Conservation (phyloP, 1,140 invertebrate genomes). For the Helicoverpa zea region DNA sequence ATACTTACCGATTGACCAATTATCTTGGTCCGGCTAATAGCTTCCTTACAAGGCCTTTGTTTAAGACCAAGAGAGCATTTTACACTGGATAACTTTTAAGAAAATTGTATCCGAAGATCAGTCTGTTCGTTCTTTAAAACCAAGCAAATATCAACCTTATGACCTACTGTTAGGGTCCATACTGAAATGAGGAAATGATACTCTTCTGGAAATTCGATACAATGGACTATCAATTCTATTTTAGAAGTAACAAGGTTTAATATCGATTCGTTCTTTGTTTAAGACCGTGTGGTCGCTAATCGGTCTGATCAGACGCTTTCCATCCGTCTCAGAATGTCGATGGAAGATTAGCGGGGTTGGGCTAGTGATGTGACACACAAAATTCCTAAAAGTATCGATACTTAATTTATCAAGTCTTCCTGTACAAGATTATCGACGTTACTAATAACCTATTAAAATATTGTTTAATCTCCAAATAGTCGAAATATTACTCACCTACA, state of each 20-base stretch:
- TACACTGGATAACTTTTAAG: slow-evolving; percentile 29
- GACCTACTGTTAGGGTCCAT: not conserved
- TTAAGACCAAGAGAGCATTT: slow-evolving; percentile 10
- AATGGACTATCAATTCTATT: slow-evolving; percentile 13
- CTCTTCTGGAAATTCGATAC: not conserved
- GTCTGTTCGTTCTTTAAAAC: not conserved
- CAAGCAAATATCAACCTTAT: not conserved
- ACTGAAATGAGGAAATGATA: not conserved
- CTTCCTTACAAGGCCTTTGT: not conserved
- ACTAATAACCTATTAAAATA: too few species aligned
- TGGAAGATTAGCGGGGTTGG: slow-evolving; percentile 32
- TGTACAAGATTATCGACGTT: not conserved
- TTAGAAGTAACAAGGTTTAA: not conserved
- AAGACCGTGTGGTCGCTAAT: slow-evolving; percentile 32
- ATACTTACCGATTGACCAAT: slow-evolving; percentile 25
- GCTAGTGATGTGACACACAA: slow-evolving; percentile 6
- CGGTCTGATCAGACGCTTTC: slow-evolving; percentile 40
- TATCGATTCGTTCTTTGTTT: slow-evolving; percentile 25
- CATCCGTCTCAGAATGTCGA: slow-evolving; percentile 45
- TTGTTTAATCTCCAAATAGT: too few species aligned
- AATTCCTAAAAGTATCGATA: slow-evolving; percentile 2
- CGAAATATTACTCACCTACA: too few species aligned
- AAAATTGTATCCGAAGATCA: slow-evolving; percentile 36
- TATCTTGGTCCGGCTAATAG: not conserved
- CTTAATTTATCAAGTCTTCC: too few species aligned